A percentile compares a stretch with the other conserved stretches of the same genome.
Conservation (phyloP, 2,113 vertebrate genomes). For the Ranitomeya variabilis region DNA sequence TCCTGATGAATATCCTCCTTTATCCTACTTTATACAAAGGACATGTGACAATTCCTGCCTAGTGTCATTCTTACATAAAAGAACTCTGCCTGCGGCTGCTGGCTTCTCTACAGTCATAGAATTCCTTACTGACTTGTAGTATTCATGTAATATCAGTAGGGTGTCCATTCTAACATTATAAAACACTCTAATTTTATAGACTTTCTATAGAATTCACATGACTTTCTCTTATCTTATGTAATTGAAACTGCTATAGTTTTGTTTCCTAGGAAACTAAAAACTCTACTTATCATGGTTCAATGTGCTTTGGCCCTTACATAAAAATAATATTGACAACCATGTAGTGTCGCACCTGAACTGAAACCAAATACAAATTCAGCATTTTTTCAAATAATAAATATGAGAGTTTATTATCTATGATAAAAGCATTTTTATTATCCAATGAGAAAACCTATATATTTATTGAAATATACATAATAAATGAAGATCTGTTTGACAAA, state of each 20-base stretch:
- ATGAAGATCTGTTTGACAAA: too few species aligned
- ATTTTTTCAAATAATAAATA: not conserved
- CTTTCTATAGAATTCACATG: conserved; percentile 7
- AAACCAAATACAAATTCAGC: not conserved
- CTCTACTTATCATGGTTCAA: not conserved
- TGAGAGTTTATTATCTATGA: not conserved
- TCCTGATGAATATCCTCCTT: not conserved
- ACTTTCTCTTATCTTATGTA: conserved; percentile 11
- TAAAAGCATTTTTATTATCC: too few species aligned
- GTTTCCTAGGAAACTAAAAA: conserved; percentile 25
- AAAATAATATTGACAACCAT: not conserved
- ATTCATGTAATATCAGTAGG: conserved; percentile 16
- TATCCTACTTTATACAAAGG: not conserved
- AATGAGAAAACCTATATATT: too few species aligned
- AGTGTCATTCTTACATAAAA: not conserved
- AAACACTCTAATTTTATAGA: not conserved
- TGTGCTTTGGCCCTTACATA: not conserved
- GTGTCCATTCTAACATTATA: conserved; percentile 2
- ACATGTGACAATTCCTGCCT: not conserved
- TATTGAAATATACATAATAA: too few species aligned
- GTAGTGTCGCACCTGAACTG: not conserved
- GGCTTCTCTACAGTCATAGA: not conserved
- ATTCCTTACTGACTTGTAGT: conserved; percentile 21
- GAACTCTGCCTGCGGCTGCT: not conserved
- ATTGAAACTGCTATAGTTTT: conserved; percentile 10